These are phyloP conservation scores for Polypterus senegalus DNA, from an alignment of 2,113 vertebrate genomes.

Conservation along the genomic window DNA sequence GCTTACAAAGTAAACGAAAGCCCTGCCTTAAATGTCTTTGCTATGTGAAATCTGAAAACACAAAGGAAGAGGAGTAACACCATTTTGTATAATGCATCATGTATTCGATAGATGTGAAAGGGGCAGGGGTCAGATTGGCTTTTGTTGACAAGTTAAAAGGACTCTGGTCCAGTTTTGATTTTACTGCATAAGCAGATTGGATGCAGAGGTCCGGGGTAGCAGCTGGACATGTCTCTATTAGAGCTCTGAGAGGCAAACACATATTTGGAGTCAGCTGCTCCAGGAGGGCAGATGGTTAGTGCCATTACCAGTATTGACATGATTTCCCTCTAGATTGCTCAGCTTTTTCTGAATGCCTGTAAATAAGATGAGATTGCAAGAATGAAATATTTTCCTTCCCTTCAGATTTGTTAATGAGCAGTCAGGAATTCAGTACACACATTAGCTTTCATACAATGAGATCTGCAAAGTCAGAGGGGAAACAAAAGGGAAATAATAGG, in stretches of 20 bases:
- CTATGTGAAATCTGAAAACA: too few species aligned
- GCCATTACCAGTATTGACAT: constrained; percentile 15
- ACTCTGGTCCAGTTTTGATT: too few species aligned
- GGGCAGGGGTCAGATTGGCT: too few species aligned
- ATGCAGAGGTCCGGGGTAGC: constrained; percentile 19
- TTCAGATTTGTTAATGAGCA: too few species aligned
- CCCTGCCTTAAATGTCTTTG: too few species aligned
- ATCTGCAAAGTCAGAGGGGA: constrained; percentile 11
- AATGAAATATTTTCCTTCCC: too few species aligned
- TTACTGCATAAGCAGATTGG: neutral
- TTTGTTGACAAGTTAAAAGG: too few species aligned
- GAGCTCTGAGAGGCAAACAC: constrained; percentile 21
- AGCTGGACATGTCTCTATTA: constrained; percentile 24
- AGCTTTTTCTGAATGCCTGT: neutral
- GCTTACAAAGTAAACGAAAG: too few species aligned
- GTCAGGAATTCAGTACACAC: neutral
- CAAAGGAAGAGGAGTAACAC: too few species aligned
- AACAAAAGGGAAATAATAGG: constrained; percentile 11
- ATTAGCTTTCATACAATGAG: neutral
- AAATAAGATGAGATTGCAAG: too few species aligned
- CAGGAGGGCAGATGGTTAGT: constrained; percentile 50
- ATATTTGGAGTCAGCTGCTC: constrained; percentile 38
- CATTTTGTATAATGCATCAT: too few species aligned
- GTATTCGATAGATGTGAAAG: too few species aligned
- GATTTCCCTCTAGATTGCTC: neutral